These are phyloP conservation scores for Epinotia nisella DNA, from an alignment of 2,888 invertebrate genomes.

Conservation along the genomic window DNA sequence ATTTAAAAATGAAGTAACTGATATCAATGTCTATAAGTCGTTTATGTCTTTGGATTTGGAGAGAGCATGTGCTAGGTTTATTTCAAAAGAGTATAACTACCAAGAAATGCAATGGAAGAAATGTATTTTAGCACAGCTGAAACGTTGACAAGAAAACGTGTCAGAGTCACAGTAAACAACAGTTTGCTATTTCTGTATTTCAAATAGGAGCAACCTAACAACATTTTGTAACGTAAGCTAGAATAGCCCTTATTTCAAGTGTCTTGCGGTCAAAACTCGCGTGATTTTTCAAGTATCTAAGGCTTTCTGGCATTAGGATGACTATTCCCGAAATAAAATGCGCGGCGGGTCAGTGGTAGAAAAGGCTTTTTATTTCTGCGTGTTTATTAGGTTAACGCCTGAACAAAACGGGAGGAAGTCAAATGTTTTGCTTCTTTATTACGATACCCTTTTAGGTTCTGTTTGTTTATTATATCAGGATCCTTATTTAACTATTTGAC, in stretches of 20 bases:
- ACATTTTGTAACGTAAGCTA: background rate
- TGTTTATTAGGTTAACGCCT: background rate
- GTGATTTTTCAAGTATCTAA: background rate
- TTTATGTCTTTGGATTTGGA: background rate
- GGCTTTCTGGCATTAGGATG: background rate
- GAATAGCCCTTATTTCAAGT: background rate
- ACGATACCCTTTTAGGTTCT: background rate
- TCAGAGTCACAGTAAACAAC: background rate
- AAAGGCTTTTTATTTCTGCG: conserved; percentile 7
- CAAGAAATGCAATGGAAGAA: background rate
- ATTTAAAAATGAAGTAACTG: background rate
- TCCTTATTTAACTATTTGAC: too few relatives aligned
- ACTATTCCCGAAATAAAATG: background rate
- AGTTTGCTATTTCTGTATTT: background rate
- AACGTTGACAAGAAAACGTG: background rate
- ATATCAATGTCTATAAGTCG: background rate
- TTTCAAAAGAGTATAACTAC: background rate
- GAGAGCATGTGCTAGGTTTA: too few relatives aligned
- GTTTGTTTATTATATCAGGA: background rate
- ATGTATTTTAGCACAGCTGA: background rate
- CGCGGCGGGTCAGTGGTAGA: conserved; percentile 1
- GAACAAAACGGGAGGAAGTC: background rate
- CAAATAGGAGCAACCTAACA: background rate
- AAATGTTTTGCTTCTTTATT: background rate
- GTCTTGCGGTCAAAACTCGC: background rate